Conservation (phyloP, 1,140 invertebrate species). For the Meloidogyne exigua region DNA sequence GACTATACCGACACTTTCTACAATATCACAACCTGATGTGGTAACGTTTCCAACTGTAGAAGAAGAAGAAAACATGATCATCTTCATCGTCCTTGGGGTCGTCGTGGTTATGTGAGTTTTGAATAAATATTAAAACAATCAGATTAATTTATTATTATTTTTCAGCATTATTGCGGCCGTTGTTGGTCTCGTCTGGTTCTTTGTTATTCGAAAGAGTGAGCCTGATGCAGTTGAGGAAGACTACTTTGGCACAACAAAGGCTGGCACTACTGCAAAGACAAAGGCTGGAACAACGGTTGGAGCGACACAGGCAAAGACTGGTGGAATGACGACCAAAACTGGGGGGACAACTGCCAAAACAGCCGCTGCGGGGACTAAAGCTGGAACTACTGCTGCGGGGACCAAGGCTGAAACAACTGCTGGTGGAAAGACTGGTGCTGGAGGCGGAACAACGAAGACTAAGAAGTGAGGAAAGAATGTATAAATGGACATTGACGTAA, state of each 20-base stretch:
- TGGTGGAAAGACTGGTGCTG: no score
- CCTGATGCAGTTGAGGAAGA: background rate
- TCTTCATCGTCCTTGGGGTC: background rate
- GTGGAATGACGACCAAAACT: background rate
- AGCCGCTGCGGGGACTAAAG: background rate
- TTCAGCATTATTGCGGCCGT: background rate
- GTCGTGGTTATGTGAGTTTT: background rate
- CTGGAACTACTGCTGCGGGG: background rate
- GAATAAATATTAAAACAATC: background rate
- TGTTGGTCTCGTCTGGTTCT: background rate
- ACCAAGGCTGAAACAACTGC: background rate
- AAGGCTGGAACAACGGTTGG: conserved; percentile 3
- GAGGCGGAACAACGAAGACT: background rate
- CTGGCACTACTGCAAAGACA: background rate
- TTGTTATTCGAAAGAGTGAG: background rate
- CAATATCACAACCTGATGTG: background rate
- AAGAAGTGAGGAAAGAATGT: background rate
- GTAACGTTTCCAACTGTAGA: no score
- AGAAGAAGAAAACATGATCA: background rate
- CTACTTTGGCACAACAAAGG: background rate
- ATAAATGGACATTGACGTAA: background rate
- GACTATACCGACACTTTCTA: background rate
- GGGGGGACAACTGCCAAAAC: background rate
- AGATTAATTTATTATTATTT: background rate
- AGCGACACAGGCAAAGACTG: background rate